phyloP scores from a whole-genome alignment of 2,797 vertebrate genomes.

The Paguma larvata region DNA sequence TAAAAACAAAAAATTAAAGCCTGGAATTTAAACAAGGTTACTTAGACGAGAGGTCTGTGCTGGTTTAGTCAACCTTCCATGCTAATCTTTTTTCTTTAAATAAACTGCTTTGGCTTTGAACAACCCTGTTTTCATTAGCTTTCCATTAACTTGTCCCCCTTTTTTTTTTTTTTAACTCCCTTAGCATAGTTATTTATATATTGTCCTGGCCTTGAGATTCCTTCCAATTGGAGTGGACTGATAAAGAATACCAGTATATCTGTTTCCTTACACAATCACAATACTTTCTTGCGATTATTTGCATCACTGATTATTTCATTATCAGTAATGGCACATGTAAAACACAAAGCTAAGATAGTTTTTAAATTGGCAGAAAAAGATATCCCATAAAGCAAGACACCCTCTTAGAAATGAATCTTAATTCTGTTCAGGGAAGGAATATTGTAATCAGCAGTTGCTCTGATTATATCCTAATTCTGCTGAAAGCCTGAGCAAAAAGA shows the following conservation, averaged over 20 bases:
- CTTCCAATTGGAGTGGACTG: conserved; percentile 41
- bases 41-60: background rate
- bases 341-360: background rate
- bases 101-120: conserved; percentile 53
- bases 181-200: conserved; percentile 60
- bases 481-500: conserved; percentile 16
- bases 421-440: conserved; percentile 31
- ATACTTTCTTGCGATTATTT: conserved; percentile 25
- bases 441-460: background rate
- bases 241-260: background rate
- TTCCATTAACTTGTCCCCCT: conserved; percentile 35
- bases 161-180: background rate
- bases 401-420: background rate
- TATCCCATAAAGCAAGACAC: background rate
- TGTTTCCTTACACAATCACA: conserved; percentile 22
- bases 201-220: conserved; percentile 46
- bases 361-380: background rate
- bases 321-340: background rate
- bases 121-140: conserved; percentile 65
- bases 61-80: background rate
- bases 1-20: background rate
- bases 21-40: background rate
- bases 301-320: background rate
- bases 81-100: conserved; percentile 37
- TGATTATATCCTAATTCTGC: conserved; percentile 11